Evolutionary conservation across 1,140 invertebrate species (phyloP).

Genomic region (Agrilus planipennis): DNA sequence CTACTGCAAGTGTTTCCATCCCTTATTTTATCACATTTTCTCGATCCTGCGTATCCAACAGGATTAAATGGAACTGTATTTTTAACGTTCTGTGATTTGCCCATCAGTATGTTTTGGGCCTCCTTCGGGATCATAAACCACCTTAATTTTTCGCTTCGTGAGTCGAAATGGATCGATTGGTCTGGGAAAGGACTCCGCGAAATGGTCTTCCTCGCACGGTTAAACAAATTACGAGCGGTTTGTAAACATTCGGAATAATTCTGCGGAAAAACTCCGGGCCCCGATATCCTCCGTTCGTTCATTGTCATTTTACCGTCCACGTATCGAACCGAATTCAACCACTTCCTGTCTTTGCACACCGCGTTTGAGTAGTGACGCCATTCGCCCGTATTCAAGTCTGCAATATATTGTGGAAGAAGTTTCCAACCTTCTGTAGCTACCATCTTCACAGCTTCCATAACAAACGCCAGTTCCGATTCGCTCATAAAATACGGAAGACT

Average conservation of each 20-base stretch:
- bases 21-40: constrained; percentile 27
- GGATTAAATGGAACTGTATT: constrained; percentile 64
- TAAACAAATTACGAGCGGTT: constrained; percentile 66
- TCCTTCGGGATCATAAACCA: constrained; percentile 80
- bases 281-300: constrained; percentile 54
- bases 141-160: constrained; percentile 51
- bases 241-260: constrained; percentile 64
- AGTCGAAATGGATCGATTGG: constrained; percentile 54
- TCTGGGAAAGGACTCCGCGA: constrained; percentile 60
- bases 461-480: constrained; percentile 66
- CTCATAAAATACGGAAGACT: constrained; percentile 79
- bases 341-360: constrained; percentile 68
- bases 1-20: constrained; percentile 31
- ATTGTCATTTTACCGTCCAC: constrained; percentile 62
- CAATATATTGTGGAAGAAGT: constrained; percentile 72
- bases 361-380: constrained; percentile 77
- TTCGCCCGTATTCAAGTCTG: constrained; percentile 79
- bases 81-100: constrained; percentile 60
- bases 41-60: constrained; percentile 16
- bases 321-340: constrained; percentile 68
- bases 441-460: constrained; percentile 75
- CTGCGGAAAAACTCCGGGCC: constrained; percentile 54
- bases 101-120: constrained; percentile 58
- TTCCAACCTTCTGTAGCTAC: constrained; percentile 84
- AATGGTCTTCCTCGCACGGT: constrained; percentile 62